Base-by-base conservation (phyloP, 1,140 invertebrate species). In the Sycophila sp. region DNA sequence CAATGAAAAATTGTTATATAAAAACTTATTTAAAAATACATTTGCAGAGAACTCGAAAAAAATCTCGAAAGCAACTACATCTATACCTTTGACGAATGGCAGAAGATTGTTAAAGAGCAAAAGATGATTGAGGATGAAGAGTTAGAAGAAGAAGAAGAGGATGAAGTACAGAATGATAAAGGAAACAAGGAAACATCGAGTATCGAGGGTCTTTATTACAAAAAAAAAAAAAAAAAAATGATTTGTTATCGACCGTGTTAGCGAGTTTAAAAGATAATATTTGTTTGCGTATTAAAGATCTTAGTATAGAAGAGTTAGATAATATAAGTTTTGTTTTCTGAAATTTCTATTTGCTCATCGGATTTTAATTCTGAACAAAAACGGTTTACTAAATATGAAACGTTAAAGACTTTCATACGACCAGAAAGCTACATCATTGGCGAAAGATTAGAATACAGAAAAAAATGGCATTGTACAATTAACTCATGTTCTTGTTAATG, bases 301-400 rank as follows among this genome's bases (percentile, higher is more conserved):
- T 24, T 36, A 69, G 15, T 36, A 32, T 49, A 32, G 47, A 64
- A 28, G 49, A 53, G 4, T 4, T 13, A 28, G 19, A 30, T 28
- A n/a, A 49, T 22, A 68, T 68, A 15, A 38, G 38, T 38, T 32
- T 13, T 72, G 24, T 72, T 72, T n/a, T 15, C 17, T 38, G 45
- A 72, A 10, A 38, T 72, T 63, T 4, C 36, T n/a, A 28, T 30
- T 2, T 32, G 32, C 24, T 63, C 65, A 10, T 13, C 17, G n/a
- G 55, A 28, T n/a, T 49, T 68, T 5, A 28, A 56, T 30, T 55
- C 64, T 56, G 64, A 72, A 40, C 38, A 67, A 26, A 67, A 67
- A 51, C 56, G 71, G 17, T 72, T 72, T 22, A 32, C 24, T 8
- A n/a, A 45, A 30, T 67, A 56, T 32, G 28, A 45, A 55, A 45